A percentile compares a stretch with the other conserved stretches of the same genome.
These are phyloP conservation scores for Prolemur simus DNA, from an alignment of 2,113 vertebrate species.

Conservation along the genomic window DNA sequence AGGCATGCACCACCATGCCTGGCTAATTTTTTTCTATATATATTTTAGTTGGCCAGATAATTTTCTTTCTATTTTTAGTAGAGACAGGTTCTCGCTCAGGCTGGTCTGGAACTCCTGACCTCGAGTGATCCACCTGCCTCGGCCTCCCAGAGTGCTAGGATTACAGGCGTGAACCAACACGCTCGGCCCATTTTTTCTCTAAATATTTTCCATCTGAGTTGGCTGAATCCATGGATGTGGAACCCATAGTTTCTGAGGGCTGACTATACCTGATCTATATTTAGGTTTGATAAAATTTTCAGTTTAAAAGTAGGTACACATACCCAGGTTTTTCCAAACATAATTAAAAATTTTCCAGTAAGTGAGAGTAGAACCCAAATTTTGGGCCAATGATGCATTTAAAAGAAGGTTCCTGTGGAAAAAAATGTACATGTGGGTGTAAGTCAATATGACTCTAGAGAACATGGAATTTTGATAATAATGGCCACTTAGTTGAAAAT, in stretches of 20 bases:
- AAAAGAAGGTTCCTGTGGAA: background rate
- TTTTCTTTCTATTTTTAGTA: no score
- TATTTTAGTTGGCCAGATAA: no score
- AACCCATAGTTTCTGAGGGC: background rate
- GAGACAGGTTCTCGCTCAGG: no score
- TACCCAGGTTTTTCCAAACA: background rate
- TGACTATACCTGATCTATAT: background rate
- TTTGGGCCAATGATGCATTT: background rate
- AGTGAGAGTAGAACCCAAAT: background rate
- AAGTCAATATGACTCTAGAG: background rate
- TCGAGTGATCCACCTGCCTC: no score
- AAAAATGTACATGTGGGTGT: background rate
- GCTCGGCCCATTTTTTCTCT: background rate
- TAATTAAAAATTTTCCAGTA: background rate
- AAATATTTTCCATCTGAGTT: background rate
- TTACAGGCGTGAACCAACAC: no score
- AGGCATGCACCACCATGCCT: no score
- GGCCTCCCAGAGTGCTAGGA: no score
- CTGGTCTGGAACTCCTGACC: no score
- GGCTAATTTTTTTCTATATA: no score
- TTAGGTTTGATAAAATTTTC: constrained; percentile 18
- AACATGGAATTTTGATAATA: background rate
- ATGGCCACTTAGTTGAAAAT: background rate
- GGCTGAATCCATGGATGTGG: background rate
- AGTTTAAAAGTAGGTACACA: background rate